A percentile compares a stretch with the other conserved stretches of the same genome.
These are phyloP conservation scores for Eumacrocentrus americanus DNA, from an alignment of 2,888 invertebrate species.

Conservation along the genomic window DNA sequence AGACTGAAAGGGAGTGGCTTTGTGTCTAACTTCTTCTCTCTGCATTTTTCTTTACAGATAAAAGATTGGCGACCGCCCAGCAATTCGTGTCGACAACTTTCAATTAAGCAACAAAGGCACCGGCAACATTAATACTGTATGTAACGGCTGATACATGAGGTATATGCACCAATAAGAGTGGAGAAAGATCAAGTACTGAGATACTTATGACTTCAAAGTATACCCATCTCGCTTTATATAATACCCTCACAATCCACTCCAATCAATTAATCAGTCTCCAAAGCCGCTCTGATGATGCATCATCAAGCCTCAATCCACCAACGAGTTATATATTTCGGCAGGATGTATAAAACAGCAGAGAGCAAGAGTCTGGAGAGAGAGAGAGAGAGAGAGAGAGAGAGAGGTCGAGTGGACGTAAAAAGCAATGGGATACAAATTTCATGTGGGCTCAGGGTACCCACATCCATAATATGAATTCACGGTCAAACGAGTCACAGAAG, in stretches of 20 bases:
- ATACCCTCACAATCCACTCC: neutral
- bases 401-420: neutral
- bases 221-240: neutral
- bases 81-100: neutral
- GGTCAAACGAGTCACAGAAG: slow-evolving; percentile 28
- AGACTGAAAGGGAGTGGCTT: neutral
- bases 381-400: no score
- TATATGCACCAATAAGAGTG: neutral
- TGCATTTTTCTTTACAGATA: neutral
- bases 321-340: neutral
- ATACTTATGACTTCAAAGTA: neutral
- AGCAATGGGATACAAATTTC: slow-evolving; percentile 27
- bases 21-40: neutral
- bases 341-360: neutral
- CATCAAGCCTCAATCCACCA: neutral
- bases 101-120: slow-evolving; percentile 9
- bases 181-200: neutral
- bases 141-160: neutral
- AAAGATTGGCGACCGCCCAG: neutral
- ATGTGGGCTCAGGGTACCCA: slow-evolving; percentile 35
- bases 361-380: no score
- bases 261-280: slow-evolving; percentile 3
- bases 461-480: slow-evolving; percentile 22
- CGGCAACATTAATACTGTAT: neutral
- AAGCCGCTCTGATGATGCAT: neutral